These are phyloP conservation scores for Drosophila simulans DNA, from an alignment of 1,140 invertebrate genomes.

Conservation along the genomic window DNA sequence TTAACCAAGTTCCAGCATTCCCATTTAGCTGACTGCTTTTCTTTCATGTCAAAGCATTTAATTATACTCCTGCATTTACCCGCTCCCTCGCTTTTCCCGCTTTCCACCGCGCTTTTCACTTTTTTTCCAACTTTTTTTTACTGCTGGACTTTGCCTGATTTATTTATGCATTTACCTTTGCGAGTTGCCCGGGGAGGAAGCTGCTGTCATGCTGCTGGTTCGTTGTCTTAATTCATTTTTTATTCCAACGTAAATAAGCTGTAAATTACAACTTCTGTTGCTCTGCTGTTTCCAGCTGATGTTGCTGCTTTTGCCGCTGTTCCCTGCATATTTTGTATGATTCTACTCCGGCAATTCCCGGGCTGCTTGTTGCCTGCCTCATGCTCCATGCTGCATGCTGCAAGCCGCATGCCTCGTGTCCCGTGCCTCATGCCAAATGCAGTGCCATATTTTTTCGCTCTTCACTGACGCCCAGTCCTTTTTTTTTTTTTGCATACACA, in stretches of 20 bases:
- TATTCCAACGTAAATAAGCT: slow-evolving; percentile 78
- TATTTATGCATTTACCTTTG: slow-evolving; percentile 64
- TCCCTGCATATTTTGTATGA: slow-evolving; percentile 61
- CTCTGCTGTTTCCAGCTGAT: slow-evolving; percentile 21
- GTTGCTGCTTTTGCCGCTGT: slow-evolving; percentile 30
- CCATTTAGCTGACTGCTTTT: slow-evolving; percentile 55
- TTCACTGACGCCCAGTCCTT: not conserved
- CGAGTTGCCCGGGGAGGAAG: slow-evolving; percentile 25
- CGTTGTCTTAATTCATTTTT: slow-evolving; percentile 79
- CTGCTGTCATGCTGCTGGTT: slow-evolving; percentile 53
- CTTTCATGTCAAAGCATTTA: slow-evolving; percentile 75
- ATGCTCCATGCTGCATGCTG: slow-evolving; percentile 7
- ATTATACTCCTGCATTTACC: slow-evolving; percentile 52
- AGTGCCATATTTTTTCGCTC: slow-evolving; percentile 56
- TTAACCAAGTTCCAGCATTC: slow-evolving; percentile 37
- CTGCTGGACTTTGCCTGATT: slow-evolving; percentile 51
- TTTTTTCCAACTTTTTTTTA: slow-evolving; percentile 16
- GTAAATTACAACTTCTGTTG: slow-evolving; percentile 73
- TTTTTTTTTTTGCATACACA: not conserved
- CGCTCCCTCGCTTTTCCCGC: slow-evolving; percentile 11
- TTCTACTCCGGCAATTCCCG: slow-evolving; percentile 45
- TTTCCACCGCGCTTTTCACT: slow-evolving; percentile 15
- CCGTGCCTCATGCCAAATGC: slow-evolving; percentile 28
- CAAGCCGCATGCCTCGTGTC: slow-evolving; percentile 2
- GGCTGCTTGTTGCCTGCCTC: slow-evolving; percentile 35